Base-by-base conservation (phyloP, 2,113 vertebrate species). In the Delphinapterus leucas region DNA sequence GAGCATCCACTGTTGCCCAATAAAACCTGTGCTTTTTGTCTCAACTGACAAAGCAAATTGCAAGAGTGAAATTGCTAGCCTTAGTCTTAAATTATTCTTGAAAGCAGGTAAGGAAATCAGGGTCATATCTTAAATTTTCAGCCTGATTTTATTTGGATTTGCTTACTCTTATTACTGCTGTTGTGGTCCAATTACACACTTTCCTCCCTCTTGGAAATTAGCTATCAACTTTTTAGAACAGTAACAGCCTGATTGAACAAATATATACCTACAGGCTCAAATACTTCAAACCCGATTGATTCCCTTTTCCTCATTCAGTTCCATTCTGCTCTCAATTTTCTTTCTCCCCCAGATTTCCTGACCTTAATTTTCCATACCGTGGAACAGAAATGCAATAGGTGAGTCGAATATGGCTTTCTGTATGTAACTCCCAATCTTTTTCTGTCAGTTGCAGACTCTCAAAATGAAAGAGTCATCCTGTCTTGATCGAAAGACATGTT, bases 71-170 rank as follows among this genome's bases (percentile, higher is more conserved):
- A 60, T 26, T 0, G 1, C 23, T 55, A 77, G n/a, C 23, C 33
- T 89, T 33, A 74, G 36, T 47, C 47, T 95, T 26, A 90, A 82
- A 68, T 58, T 21, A 76, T 87, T 82, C 9, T 90, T 84, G 31
- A 55, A 94, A 80, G 25, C 1, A 84, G 49, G 23, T 80, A 68
- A 96, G 58, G 81, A 61, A 95, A 67, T 70, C 10, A 67, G 55
- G n/a, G 33, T 21, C 36, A 25, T 73, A 11, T n/a, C 41, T 92
- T 44, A 88, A n/a, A 74, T 36, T 86, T 84, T 80, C 14, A 91
- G 36, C 17, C 41, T 79, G n/a, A 85, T 82, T 88, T 86, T 79
- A 79, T 74, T 90, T 68, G 74, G 17, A 90, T 67, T 96, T 96
- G 21, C 17, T 96, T 95, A 26, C 25, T 84, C 17, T 95, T 68